Evolutionary conservation across 2,797 vertebrate species (phyloP), one percentile per base, ranked within the genome.

Genomic region (Varecia variegata): DNA sequence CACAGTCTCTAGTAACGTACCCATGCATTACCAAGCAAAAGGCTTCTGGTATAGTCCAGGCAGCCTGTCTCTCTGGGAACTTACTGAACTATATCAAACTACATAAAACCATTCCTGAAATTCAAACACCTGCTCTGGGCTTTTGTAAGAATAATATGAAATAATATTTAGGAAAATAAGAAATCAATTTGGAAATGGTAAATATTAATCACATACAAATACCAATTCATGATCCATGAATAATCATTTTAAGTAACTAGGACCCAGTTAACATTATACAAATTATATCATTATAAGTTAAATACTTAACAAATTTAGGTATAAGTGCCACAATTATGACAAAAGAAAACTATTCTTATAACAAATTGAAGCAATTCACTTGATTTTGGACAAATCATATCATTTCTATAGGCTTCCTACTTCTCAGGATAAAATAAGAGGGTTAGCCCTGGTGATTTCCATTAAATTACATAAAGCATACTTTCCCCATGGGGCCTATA

Each of bases 181-280:
- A 88, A 60, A 82, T 76, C 20, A 76, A 84, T 58, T 76, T 92
- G 60, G 45, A 88, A 93, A 83, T 65, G n/a, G 54, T 93, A 96
- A 95, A 85, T 11, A 77, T 77, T 76, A 96, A 88, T 76, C 38
- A 94, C 54, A 88, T n/a, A 71, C 4, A 88, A 52, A 58, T 21
- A 70, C 35, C 32, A 83, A 92, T 50, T 73, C 30, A 73, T 77
- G 71, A 92, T 67, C 45, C 52, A 21, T 68, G 43, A 84, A 71
- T 38, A 23, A 71, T 65, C 15, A 74, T 80, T 96, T 93, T 47
- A 92, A 92, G 84, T 71, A 9, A 95, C 18, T 68, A 82, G 84
- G 40, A 40, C 40, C 27, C 30, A 73, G 40, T 21, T 40, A 93
- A 93, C 38, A 93, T 38, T 94, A 35, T 67, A 88, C 2, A 89